Evolutionary conservation across 2,113 vertebrate genomes (phyloP).

Genomic region (Pipa parva): DNA sequence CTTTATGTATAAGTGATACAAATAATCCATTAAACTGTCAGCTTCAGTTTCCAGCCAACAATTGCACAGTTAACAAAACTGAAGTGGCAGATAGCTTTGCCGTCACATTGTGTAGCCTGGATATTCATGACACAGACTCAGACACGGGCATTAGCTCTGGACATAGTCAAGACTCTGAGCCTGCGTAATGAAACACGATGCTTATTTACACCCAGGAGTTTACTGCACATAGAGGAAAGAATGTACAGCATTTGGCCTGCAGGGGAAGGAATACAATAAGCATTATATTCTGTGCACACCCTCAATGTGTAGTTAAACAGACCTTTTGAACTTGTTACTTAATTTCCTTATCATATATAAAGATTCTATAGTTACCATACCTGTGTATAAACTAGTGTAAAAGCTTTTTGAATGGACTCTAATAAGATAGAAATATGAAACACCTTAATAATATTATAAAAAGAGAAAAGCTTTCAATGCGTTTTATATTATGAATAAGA

Average conservation of each 20-base stretch:
- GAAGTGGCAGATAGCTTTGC: conserved; percentile 53
- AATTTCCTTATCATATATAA: too few species aligned
- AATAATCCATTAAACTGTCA: conserved; percentile 41
- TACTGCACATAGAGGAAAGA: neutral
- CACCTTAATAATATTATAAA: too few species aligned
- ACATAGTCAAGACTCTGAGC: conserved; percentile 92
- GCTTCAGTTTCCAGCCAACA: conserved; percentile 51
- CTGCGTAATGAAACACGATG: conserved; percentile 61
- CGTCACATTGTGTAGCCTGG: conserved; percentile 61
- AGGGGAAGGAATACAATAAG: neutral
- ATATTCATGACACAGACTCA: conserved; percentile 90
- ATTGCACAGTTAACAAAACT: conserved; percentile 42
- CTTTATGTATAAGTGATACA: conserved; percentile 60
- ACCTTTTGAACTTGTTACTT: too few species aligned
- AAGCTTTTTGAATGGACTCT: too few species aligned
- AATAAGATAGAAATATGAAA: too few species aligned
- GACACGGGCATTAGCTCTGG: conserved; percentile 97
- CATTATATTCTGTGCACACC: neutral
- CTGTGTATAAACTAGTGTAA: too few species aligned
- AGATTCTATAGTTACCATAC: too few species aligned
- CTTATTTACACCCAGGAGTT: conserved; percentile 55
- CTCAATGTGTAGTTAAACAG: too few species aligned
- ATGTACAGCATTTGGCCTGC: neutral
- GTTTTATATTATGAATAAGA: too few species aligned
- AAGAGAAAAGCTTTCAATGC: too few species aligned